Percentiles rank a stretch among this genome's conserved stretches.
Evolutionary conservation across 2,888 invertebrate species (phyloP).

Genomic region (Lithodes maja): DNA sequence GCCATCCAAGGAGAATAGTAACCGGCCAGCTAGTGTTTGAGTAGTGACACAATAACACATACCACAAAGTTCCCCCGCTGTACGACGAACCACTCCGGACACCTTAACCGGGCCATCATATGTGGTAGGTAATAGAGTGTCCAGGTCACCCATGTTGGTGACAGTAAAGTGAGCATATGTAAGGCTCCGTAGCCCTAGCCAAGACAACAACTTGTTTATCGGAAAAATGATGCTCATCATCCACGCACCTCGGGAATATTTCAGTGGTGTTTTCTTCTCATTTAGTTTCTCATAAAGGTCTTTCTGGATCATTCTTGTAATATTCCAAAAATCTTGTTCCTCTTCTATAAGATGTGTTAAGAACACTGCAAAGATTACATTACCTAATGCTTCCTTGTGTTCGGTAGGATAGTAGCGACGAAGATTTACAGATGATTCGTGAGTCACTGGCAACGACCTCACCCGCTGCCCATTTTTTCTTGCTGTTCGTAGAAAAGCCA

Average conservation of each 20-base stretch:
- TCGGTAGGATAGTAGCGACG: conserved; percentile 33
- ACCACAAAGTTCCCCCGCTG: conserved; percentile 38
- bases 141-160: conserved; percentile 65
- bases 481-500: too few species aligned
- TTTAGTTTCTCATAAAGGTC: conserved; percentile 21
- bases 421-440: conserved; percentile 43
- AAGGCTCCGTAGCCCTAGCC: conserved; percentile 39
- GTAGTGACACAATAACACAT: conserved; percentile 36
- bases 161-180: conserved; percentile 48
- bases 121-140: conserved; percentile 1
- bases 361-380: conserved; percentile 30
- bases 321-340: conserved; percentile 34
- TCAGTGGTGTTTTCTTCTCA: background rate
- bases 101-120: conserved; percentile 40
- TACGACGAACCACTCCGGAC: conserved; percentile 38
- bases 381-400: conserved; percentile 46
- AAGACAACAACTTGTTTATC: conserved; percentile 41
- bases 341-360: background rate
- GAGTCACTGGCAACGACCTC: conserved; percentile 15
- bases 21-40: conserved; percentile 52
- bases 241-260: background rate
- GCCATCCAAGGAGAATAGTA: conserved; percentile 52
- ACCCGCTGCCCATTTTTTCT: background rate
- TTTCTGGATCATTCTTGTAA: conserved; percentile 38
- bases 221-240: conserved; percentile 28